Base-by-base conservation (phyloP, 2,797 vertebrate species). In the Rhynchonycteris naso region DNA sequence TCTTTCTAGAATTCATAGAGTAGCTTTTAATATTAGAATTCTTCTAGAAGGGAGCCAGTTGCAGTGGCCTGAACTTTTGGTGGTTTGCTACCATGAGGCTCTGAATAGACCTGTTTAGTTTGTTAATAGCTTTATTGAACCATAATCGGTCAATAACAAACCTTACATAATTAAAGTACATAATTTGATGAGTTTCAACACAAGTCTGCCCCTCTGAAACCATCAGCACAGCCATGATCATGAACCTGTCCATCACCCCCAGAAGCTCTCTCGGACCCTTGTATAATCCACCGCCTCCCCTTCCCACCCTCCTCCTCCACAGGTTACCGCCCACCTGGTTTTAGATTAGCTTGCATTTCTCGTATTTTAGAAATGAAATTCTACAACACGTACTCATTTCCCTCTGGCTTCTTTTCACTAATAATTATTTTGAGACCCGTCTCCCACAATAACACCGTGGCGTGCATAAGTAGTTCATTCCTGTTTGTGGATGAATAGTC, bases 31-130 rank as follows among this genome's bases (percentile, higher is more conserved):
- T 66, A 15, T 71, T 59, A 69, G 50, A 14, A 35, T 3, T 69
- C 69, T 91, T 87, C 86, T n/a, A 58, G 68, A 74, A 88, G 35
- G 43, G 33, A 66, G 30, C 78, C 43, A 10, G 38, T 33, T 24
- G 28, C 30, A 50, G 65, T 26, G 54, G 18, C 71, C 71, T 75
- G 26, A 33, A 18, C 19, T 30, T 28, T 82, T 30, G 43, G 59
- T 5, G 5, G 30, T 50, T 87, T 92, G 65, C 22, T 63, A 19
- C 21, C 18, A 10, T n/a, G 30, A 91, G 65, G 21, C 30, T 52
- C 16, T 79, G n/a, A 68, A 38, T 7, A 82, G 26, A 54, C 22
- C 22, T 58, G 14, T 28, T 82, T 69, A 54, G 33, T 69, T 82
- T 81, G 47, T 43, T 66, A 50, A 18, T 13, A 30, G 52, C 5